Evolutionary conservation across 2,888 invertebrate species (phyloP).

Genomic region (Athalia circularis): DNA sequence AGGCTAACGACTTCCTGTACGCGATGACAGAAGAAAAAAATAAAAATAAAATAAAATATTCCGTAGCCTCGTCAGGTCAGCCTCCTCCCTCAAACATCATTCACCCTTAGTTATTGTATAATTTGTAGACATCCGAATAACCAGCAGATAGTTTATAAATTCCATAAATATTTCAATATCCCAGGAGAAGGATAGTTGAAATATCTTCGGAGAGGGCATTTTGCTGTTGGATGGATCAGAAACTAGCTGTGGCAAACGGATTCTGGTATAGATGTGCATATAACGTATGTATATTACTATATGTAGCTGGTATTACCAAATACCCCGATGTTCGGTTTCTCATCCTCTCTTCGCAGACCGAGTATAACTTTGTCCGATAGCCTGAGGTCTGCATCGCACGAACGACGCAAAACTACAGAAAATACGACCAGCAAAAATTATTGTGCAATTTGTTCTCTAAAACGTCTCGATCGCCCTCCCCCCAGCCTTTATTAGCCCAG

Average conservation of each 20-base stretch:
- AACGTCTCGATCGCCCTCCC: too few relatives aligned
- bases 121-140: not conserved
- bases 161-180: constrained; percentile 69
- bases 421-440: too few relatives aligned
- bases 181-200: constrained; percentile 65
- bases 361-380: constrained; percentile 14
- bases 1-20: not conserved
- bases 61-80: not conserved
- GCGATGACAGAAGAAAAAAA: not conserved
- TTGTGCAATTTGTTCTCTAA: too few relatives aligned
- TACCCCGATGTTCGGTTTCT: constrained; percentile 13
- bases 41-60: not conserved
- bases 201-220: constrained; percentile 56
- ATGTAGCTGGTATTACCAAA: constrained; percentile 15
- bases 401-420: not conserved
- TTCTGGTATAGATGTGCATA: not conserved
- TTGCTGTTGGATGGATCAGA: constrained; percentile 29
- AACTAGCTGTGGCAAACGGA: constrained; percentile 43
- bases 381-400: constrained; percentile 1
- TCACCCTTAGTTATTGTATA: not conserved
- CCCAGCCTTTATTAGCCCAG: too few relatives aligned
- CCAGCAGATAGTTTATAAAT: constrained; percentile 61
- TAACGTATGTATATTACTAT: constrained; percentile 7
- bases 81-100: not conserved
- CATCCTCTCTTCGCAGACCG: not conserved